Evolutionary conservation across 2,888 invertebrate genomes (phyloP).

Genomic region (Lycophotia porphyrea): DNA sequence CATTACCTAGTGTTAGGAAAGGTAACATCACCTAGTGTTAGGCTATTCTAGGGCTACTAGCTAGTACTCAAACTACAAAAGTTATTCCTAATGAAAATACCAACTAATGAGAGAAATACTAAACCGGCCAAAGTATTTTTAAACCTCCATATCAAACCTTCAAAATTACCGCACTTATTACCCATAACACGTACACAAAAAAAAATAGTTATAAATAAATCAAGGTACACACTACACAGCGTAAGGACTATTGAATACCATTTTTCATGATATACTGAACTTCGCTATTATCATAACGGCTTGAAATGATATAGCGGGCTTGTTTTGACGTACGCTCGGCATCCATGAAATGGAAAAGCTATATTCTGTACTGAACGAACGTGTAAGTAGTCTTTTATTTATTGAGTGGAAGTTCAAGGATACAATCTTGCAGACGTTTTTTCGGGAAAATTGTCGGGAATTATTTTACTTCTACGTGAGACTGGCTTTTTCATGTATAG

Average conservation of each 20-base stretch:
- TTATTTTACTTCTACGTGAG: constrained; percentile 14
- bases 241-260: constrained; percentile 72
- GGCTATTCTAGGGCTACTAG: neutral
- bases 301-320: constrained; percentile 72
- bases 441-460: constrained; percentile 10
- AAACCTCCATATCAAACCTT: neutral
- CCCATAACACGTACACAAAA: constrained; percentile 22
- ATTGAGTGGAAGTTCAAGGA: constrained; percentile 45
- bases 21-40: neutral
- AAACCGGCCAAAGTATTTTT: neutral
- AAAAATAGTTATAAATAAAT: constrained; percentile 57
- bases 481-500: neutral
- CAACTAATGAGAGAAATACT: too few relatives aligned
- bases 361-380: constrained; percentile 48
- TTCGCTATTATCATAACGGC: constrained; percentile 74
- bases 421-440: constrained; percentile 27
- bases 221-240: constrained; percentile 60
- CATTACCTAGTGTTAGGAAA: too few relatives aligned
- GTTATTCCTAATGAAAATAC: neutral
- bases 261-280: constrained; percentile 75
- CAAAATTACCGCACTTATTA: neutral
- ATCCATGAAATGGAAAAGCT: constrained; percentile 63
- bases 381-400: constrained; percentile 48
- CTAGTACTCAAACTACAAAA: neutral
- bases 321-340: constrained; percentile 65